Conservation (phyloP, 2,888 invertebrate genomes). For the Pteria penguin region DNA sequence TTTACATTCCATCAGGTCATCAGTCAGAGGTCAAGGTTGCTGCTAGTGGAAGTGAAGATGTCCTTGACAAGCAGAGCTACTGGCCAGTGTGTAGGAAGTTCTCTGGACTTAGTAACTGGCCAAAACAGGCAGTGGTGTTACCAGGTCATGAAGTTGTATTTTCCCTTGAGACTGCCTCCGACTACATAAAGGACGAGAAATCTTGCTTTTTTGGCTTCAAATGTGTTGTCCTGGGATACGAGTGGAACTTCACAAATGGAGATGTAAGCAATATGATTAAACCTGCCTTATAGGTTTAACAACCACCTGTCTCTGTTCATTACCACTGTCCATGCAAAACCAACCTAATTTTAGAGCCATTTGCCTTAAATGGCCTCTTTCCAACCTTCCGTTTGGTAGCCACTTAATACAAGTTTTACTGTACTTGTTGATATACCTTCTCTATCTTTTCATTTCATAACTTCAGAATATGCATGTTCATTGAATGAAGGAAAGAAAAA, state of each 20-base stretch:
- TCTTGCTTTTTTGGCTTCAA: conserved; percentile 90
- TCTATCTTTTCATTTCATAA: too few species aligned
- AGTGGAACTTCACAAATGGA: conserved; percentile 80
- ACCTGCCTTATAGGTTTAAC: too few species aligned
- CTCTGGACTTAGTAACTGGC: conserved; percentile 87
- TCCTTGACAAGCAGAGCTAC: conserved; percentile 50
- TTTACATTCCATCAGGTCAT: conserved; percentile 80
- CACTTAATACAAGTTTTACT: too few species aligned
- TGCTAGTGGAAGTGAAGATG: conserved; percentile 44
- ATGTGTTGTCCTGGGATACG: conserved; percentile 89
- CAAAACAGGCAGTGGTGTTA: conserved; percentile 87
- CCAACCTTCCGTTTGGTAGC: too few species aligned
- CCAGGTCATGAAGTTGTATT: conserved; percentile 97
- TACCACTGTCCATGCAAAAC: too few species aligned
- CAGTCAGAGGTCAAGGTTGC: conserved; percentile 41
- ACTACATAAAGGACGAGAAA: conserved; percentile 94
- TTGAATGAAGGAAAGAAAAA: too few species aligned
- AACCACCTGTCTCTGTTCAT: too few species aligned
- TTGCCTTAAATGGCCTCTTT: too few species aligned
- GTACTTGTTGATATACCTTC: too few species aligned
- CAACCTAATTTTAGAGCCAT: too few species aligned
- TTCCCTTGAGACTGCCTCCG: conserved; percentile 96
- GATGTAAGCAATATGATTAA: conserved; percentile 73
- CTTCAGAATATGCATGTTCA: too few species aligned
- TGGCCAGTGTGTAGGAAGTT: conserved; percentile 81